These are phyloP conservation scores for Xylocopa sonorina DNA, from an alignment of 1,140 invertebrate genomes.

Conservation along the genomic window DNA sequence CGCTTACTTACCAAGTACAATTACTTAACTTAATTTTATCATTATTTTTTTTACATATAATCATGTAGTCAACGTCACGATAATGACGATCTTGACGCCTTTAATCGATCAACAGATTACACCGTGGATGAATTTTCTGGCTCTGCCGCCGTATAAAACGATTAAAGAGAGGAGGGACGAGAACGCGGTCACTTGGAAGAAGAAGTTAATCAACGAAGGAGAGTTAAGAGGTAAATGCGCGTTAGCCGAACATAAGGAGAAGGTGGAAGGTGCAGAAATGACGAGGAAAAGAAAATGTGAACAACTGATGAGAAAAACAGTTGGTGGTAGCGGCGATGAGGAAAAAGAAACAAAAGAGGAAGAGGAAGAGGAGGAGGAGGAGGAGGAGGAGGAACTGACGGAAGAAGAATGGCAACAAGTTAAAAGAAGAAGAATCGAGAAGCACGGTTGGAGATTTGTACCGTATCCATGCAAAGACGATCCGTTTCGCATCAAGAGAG, in stretches of 20 bases:
- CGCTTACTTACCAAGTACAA: conserved; percentile 50
- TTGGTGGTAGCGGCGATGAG: neutral
- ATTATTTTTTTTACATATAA: neutral
- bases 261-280: neutral
- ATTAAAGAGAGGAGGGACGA: conserved; percentile 58
- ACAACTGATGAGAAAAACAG: neutral
- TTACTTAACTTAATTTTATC: no score
- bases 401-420: conserved; percentile 8
- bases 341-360: neutral
- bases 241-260: conserved; percentile 33
- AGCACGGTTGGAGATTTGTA: conserved; percentile 64
- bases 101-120: conserved; percentile 47
- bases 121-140: conserved; percentile 57
- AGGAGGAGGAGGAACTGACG: neutral
- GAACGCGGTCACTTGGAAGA: conserved; percentile 55
- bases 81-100: no score
- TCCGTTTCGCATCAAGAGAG: conserved; percentile 22
- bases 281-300: neutral
- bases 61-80: no score
- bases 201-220: conserved; percentile 45
- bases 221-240: conserved; percentile 61
- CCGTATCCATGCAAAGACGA: conserved; percentile 47
- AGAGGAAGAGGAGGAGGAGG: neutral
- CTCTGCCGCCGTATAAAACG: conserved; percentile 57
- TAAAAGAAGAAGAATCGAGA: conserved; percentile 32